These are phyloP conservation scores for Caenorhabditis parvicauda DNA, from an alignment of 2,888 invertebrate species.

Conservation along the genomic window DNA sequence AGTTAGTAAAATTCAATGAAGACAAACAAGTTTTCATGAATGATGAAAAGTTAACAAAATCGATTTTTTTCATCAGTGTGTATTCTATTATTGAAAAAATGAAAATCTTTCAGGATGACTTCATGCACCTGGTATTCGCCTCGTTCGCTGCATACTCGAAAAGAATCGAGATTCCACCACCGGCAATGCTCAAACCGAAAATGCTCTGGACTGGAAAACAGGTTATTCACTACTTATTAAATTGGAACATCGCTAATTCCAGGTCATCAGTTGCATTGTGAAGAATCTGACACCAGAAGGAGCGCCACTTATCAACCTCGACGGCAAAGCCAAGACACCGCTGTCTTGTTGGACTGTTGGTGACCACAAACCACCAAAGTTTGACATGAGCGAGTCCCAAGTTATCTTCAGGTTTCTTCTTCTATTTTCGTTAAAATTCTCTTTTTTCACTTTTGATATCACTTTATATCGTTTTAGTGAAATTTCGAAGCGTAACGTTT, in stretches of 20 bases:
- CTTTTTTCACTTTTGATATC: background rate
- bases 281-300: constrained; percentile 80
- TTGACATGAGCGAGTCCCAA: constrained; percentile 81
- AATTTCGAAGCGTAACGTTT: too few relatives aligned
- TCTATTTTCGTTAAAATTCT: background rate
- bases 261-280: constrained; percentile 83
- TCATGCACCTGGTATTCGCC: constrained; percentile 85
- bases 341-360: constrained; percentile 63
- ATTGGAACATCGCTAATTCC: too few relatives aligned
- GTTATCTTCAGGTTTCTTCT: constrained; percentile 72
- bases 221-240: too few relatives aligned
- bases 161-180: constrained; percentile 69
- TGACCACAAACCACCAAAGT: constrained; percentile 32
- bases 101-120: constrained; percentile 72
- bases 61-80: too few relatives aligned
- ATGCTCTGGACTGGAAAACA: constrained; percentile 94
- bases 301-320: constrained; percentile 72
- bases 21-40: too few relatives aligned
- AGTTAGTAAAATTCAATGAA: too few relatives aligned
- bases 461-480: too few relatives aligned
- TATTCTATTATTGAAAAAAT: too few relatives aligned
- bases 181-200: constrained; percentile 83
- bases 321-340: constrained; percentile 75
- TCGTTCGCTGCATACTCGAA: constrained; percentile 71
- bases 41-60: too few relatives aligned